Evolutionary conservation across 1,140 invertebrate genomes (phyloP).

Genomic region (Monomorium pharaonis): DNA sequence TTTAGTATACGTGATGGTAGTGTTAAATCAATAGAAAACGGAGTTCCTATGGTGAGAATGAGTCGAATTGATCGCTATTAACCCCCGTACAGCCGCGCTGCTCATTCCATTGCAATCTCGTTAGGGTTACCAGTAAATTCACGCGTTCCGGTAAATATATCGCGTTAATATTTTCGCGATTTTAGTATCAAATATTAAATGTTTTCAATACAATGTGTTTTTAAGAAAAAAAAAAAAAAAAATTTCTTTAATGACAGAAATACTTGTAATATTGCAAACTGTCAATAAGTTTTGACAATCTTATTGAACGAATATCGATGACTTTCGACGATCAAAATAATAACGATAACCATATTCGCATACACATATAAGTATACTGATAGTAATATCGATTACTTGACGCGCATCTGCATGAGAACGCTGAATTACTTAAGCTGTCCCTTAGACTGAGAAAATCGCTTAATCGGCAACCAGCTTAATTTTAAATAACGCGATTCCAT

Average conservation of each 20-base stretch:
- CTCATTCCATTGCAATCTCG: background rate
- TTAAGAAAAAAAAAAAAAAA: no score
- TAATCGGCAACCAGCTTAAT: conserved; percentile 16
- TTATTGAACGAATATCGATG: background rate
- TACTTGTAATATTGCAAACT: background rate
- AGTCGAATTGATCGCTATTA: conserved; percentile 70
- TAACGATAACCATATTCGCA: background rate
- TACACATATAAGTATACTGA: conserved; percentile 45
- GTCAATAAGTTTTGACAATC: background rate
- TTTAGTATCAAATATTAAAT: background rate
- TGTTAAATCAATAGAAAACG: conserved; percentile 82
- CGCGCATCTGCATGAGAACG: conserved; percentile 63
- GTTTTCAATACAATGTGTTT: background rate
- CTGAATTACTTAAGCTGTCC: conserved; percentile 62
- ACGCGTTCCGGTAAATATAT: no score
- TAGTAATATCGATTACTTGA: conserved; percentile 78
- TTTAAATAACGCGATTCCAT: conserved; percentile 16
- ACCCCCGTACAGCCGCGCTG: background rate
- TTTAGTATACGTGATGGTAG: conserved; percentile 74
- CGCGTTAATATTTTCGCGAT: background rate
- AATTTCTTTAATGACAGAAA: background rate
- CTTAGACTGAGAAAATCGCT: conserved; percentile 21
- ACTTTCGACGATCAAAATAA: background rate
- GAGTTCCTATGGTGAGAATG: conserved; percentile 81
- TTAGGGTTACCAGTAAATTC: conserved; percentile 1